Conservation (phyloP, 2,888 invertebrate species). For the Fragum sueziense region DNA sequence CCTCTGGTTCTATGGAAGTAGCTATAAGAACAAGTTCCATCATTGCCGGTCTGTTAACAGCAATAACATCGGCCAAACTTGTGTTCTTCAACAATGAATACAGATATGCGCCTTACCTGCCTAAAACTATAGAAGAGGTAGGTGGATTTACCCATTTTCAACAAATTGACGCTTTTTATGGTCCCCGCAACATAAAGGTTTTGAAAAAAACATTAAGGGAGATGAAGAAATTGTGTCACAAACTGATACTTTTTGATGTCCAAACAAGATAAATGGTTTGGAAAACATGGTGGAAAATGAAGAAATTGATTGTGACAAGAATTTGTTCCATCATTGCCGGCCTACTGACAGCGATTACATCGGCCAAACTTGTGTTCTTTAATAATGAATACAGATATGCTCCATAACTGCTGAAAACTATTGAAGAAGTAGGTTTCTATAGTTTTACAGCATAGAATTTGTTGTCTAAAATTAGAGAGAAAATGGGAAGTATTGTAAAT, state of each 20-base stretch:
- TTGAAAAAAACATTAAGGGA: too few species aligned
- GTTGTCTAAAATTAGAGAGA: too few species aligned
- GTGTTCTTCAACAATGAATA: conserved; percentile 79
- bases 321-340: conserved; percentile 81
- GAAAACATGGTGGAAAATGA: too few species aligned
- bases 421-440: conserved; percentile 78
- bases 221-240: too few species aligned
- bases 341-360: conserved; percentile 79
- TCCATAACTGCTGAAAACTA: conserved; percentile 75
- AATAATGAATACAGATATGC: conserved; percentile 74
- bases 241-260: too few species aligned
- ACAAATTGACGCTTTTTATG: too few species aligned
- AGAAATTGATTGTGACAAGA: too few species aligned
- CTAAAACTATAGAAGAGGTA: conserved; percentile 79
- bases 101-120: conserved; percentile 74
- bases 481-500: too few species aligned
- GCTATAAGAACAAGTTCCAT: conserved; percentile 81
- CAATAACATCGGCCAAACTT: conserved; percentile 79
- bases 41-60: conserved; percentile 80
- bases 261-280: too few species aligned
- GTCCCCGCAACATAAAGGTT: too few species aligned
- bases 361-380: conserved; percentile 81
- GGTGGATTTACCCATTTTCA: too few species aligned
- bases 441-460: too few species aligned
- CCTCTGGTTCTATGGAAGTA: conserved; percentile 81